A percentile compares a stretch with the other conserved stretches of the same genome.
Conservation (phyloP, 2,797 vertebrate species). For the Toxotes lorentzi region DNA sequence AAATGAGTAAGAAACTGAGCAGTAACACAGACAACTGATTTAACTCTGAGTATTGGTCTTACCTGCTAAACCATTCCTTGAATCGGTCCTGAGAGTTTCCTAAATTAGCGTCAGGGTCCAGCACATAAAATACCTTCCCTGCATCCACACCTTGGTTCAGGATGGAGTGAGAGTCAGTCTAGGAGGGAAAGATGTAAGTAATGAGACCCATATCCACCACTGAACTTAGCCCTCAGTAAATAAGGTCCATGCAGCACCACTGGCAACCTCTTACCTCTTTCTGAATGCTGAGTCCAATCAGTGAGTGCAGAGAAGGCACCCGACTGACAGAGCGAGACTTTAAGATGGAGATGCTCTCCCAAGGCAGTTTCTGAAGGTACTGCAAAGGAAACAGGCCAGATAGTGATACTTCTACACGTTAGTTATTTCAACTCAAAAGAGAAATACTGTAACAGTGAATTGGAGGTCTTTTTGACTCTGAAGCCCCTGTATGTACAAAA, state of each 20-base stretch:
- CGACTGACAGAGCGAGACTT: conserved; percentile 85
- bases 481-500: rapidly evolving
- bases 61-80: conserved; percentile 89
- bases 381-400: conserved; percentile 59
- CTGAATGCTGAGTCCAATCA: conserved; percentile 87
- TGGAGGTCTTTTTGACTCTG: not conserved
- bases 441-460: not conserved
- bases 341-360: conserved; percentile 91
- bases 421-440: not conserved
- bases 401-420: not conserved
- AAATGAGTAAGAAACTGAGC: not conserved
- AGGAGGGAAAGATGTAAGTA: conserved; percentile 5
- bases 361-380: conserved; percentile 94
- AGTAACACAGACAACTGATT: not conserved
- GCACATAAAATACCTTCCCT: conserved; percentile 88
- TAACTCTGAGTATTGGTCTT: conserved; percentile 7
- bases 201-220: not conserved
- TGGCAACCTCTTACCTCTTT: conserved; percentile 80
- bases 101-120: conserved; percentile 93
- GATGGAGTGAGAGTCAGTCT: conserved; percentile 79
- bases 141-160: conserved; percentile 87
- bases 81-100: conserved; percentile 88
- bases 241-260: not conserved
- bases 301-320: conserved; percentile 91
- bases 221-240: not conserved